Percentiles rank a stretch among this genome's conserved stretches.
Conservation (phyloP, 2,797 vertebrate genomes). For the Zenarchopterus dispar region DNA sequence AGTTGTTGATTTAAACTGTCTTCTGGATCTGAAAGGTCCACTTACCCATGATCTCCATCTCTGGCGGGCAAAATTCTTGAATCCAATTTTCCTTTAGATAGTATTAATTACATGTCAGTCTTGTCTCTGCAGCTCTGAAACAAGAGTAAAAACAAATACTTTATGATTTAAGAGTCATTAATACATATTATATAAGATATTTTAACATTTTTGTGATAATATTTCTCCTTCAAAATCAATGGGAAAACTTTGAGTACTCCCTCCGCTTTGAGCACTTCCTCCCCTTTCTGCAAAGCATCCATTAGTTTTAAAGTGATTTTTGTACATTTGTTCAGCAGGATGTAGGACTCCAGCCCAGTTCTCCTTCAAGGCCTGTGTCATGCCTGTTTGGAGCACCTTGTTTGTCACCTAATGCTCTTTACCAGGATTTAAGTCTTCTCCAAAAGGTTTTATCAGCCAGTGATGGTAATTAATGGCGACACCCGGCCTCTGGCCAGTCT, state of each 20-base stretch:
- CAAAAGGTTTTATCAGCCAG: slow-evolving; percentile 78
- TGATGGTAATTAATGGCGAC: slow-evolving; percentile 83
- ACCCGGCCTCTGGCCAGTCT: slow-evolving; percentile 64
- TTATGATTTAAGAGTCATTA: not conserved
- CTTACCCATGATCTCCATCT: slow-evolving; percentile 77
- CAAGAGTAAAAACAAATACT: slow-evolving; percentile 1
- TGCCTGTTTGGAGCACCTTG: slow-evolving; percentile 68
- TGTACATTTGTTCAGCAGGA: slow-evolving; percentile 29
- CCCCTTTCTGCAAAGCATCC: not conserved
- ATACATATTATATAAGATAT: not conserved
- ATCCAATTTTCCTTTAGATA: slow-evolving; percentile 6
- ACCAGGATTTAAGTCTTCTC: slow-evolving; percentile 82
- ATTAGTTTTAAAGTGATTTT: slow-evolving; percentile 14
- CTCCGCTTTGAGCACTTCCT: not conserved
- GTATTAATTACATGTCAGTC: slow-evolving; percentile 45
- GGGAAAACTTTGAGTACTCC: not conserved
- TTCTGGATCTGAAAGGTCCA: slow-evolving; percentile 8
- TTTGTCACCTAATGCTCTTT: slow-evolving; percentile 80
- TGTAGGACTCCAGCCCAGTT: slow-evolving; percentile 34
- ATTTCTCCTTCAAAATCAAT: not conserved
- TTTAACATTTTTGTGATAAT: not conserved
- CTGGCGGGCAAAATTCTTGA: slow-evolving; percentile 11
- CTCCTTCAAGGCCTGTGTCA: slow-evolving; percentile 32
- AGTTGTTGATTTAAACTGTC: slow-evolving; percentile 30
- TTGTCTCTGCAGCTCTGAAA: slow-evolving; percentile 49